phyloP scores from a whole-genome alignment of 1,140 invertebrate genomes.

The Platyura marginata region DNA sequence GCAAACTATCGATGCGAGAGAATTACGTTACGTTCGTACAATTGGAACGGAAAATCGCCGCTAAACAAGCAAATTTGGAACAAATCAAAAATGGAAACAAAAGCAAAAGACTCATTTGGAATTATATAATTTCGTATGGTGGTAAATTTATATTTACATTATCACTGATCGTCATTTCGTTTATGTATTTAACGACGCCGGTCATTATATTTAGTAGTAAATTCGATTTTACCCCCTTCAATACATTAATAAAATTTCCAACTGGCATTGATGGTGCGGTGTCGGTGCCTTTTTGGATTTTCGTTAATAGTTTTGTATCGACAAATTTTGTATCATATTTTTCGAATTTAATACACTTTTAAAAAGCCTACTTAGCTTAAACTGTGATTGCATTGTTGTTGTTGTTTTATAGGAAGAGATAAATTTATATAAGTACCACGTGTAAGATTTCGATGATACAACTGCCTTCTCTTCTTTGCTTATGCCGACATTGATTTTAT shows the following conservation, averaged over 20 bases:
- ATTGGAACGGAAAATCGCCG: constrained; percentile 1
- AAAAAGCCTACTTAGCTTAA: no score
- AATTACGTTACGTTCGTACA: neutral
- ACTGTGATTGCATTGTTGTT: no score
- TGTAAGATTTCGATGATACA: no score
- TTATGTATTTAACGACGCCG: neutral
- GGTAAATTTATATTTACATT: neutral
- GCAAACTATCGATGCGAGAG: neutral
- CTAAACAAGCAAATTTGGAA: neutral
- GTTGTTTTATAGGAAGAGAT: no score
- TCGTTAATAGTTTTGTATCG: constrained; percentile 2
- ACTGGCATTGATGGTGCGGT: constrained; percentile 1
- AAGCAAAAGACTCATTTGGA: neutral
- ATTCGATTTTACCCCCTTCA: constrained; percentile 1
- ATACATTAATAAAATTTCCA: neutral
- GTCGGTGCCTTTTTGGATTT: constrained; percentile 3
- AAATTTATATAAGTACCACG: no score
- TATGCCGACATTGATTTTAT: no score
- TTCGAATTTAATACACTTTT: neutral
- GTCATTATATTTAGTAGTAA: neutral
- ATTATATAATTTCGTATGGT: neutral
- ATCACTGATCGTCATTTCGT: neutral
- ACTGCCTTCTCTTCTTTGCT: no score
- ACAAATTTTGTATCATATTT: neutral
- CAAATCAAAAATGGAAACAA: neutral